Evolutionary conservation across 1,140 invertebrate genomes (phyloP).

Genomic region (Cydia pomonella): DNA sequence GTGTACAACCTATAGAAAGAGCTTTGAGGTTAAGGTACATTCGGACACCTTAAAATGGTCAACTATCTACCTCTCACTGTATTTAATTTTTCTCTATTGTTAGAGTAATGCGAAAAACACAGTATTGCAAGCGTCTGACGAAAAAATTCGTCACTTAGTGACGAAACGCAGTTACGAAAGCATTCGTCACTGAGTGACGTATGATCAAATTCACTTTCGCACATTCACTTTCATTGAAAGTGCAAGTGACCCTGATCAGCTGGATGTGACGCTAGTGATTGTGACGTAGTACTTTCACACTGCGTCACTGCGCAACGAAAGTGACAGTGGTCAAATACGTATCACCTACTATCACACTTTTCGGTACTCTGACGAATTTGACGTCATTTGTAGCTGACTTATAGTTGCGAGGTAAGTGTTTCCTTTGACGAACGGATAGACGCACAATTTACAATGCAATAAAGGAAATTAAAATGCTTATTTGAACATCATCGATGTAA

Average conservation of each 20-base stretch:
- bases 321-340: conserved; percentile 35
- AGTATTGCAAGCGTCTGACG: not conserved
- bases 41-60: too few species aligned
- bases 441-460: conserved; percentile 13
- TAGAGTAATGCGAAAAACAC: not conserved
- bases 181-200: conserved; percentile 29
- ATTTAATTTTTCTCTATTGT: not conserved
- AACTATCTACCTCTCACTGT: not conserved
- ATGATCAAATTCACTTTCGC: conserved; percentile 42
- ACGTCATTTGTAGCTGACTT: not conserved
- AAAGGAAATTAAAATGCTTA: conserved; percentile 7
- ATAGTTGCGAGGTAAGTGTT: conserved; percentile 11
- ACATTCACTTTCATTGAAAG: conserved; percentile 53
- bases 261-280: conserved; percentile 36
- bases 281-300: conserved; percentile 37
- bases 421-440: conserved; percentile 8
- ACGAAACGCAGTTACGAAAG: not conserved
- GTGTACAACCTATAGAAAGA: too few species aligned
- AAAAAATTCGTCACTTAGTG: too few species aligned
- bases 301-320: conserved; percentile 36
- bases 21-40: too few species aligned
- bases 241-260: conserved; percentile 56
- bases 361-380: not conserved
- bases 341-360: conserved; percentile 28
- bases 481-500: conserved; percentile 8